Evolutionary conservation across 2,888 invertebrate species (phyloP), one percentile per base, ranked within the genome.

Genomic region (Oscheius onirici): DNA sequence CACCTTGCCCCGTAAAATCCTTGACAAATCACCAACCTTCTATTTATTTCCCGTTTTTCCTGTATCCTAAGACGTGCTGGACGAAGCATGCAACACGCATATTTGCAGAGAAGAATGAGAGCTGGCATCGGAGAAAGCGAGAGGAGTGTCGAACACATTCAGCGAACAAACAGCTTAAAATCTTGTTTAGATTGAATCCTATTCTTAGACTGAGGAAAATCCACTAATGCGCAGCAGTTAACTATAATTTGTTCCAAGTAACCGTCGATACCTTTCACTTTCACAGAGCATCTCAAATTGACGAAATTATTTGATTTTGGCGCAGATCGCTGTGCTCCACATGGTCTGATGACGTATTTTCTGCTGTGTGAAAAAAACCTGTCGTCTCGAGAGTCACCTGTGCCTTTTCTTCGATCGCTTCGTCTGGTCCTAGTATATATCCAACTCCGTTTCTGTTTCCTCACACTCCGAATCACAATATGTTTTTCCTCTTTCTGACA

Each of bases 11-110:
- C 10, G 8, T 20, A 24, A 26, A 22, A 52, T 52, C 55, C 58
- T 17, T 22, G 52, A 58, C 40, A 41, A 58, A 20, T 55, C 55
- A 55, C 55, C 28, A 24, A 28, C 20, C 58, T 58, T 58, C 41
- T 58, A 58, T 58, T 58, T 58, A 58, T 58, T 58, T 26, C 55
- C 20, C 55, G 28, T 26, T 26, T 28, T 55, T 41, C 28, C 58
- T 40, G 58, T 43, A 58, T 58, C 24, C 49, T 24, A n/a, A 40
- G 49, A 46, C 8, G 17, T 22, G 43, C 5, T 20, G 63, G 49
- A 63, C 44, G 34, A 63, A n/a, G 46, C 46, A 63, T 63, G 63
- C 63, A 26, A 63, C 34, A 63, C 63, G 46, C 63, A 49, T 60
- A 26, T 63, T 63, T 63, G 63, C 63, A 26, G 49, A 34, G 34